These are phyloP conservation scores for Drosophila ohnishii DNA, from an alignment of 1,140 invertebrate species.

Conservation along the genomic window DNA sequence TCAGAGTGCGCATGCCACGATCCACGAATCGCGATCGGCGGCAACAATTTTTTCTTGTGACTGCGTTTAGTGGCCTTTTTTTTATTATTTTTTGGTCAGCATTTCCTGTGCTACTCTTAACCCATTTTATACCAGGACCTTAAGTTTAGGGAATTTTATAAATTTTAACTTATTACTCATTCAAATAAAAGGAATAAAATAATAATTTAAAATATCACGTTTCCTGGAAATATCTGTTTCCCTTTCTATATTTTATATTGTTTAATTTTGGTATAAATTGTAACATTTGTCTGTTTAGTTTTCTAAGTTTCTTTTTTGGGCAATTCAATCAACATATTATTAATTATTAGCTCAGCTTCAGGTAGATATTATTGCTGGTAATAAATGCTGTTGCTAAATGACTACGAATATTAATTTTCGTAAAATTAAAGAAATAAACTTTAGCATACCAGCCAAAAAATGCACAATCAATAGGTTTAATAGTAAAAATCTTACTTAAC, in stretches of 20 bases:
- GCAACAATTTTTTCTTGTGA: constrained; percentile 39
- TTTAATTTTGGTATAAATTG: background rate
- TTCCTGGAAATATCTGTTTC: too few relatives aligned
- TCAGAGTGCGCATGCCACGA: constrained; percentile 49
- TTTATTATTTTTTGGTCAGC: constrained; percentile 27
- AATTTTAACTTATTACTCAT: background rate
- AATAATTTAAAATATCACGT: background rate
- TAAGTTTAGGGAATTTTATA: background rate
- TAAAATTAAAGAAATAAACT: background rate
- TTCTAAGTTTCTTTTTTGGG: too few relatives aligned
- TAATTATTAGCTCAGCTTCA: too few relatives aligned
- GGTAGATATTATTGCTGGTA: too few relatives aligned
- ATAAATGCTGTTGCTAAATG: too few relatives aligned
- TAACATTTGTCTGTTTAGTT: too few relatives aligned
- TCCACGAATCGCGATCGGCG: constrained; percentile 29
- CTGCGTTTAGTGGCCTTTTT: constrained; percentile 22
- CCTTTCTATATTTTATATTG: background rate
- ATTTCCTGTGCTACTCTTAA: constrained; percentile 46
- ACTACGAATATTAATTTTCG: background rate
- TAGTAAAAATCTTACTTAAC: background rate
- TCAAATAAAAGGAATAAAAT: too few relatives aligned
- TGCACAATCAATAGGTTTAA: background rate
- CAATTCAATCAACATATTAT: too few relatives aligned
- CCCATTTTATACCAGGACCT: constrained; percentile 5
- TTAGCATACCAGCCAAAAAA: background rate